A percentile compares a stretch with the other conserved stretches of the same genome.
Conservation (phyloP, 2,113 vertebrate species). For the Empidonax traillii region DNA sequence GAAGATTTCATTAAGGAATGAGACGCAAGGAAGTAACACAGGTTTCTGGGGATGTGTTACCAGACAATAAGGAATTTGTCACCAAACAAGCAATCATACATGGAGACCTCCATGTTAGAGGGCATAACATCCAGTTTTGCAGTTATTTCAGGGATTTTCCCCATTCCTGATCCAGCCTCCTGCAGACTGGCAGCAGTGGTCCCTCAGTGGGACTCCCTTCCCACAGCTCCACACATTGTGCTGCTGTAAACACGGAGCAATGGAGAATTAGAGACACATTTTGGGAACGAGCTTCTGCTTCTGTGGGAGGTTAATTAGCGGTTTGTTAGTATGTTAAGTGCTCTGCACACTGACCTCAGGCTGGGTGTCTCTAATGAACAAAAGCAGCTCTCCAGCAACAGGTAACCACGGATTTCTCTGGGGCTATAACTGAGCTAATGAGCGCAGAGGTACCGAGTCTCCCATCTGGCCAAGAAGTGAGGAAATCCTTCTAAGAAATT, state of each 20-base stretch:
- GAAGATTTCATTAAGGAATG: neutral
- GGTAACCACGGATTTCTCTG: conserved; percentile 48
- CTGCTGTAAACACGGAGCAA: neutral
- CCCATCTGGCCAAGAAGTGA: conserved; percentile 33
- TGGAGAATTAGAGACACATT: conserved; percentile 37
- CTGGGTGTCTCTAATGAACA: conserved; percentile 49
- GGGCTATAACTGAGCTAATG: conserved; percentile 45
- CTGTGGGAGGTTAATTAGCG: conserved; percentile 57
- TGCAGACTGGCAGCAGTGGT: neutral
- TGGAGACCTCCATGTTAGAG: neutral
- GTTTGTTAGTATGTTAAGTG: conserved; percentile 66
- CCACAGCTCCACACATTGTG: neutral
- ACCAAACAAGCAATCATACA: neutral
- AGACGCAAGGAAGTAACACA: neutral
- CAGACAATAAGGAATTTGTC: neutral
- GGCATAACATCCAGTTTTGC: neutral
- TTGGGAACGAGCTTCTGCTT: neutral
- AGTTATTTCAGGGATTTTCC: neutral
- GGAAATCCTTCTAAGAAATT: conserved; percentile 40
- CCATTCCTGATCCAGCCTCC: neutral
- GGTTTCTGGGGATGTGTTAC: neutral
- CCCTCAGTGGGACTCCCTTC: accelerated
- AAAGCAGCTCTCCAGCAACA: conserved; percentile 50
- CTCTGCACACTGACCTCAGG: conserved; percentile 52
- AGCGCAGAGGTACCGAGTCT: neutral